These are phyloP conservation scores for Protaetia brevitarsis DNA, from an alignment of 1,140 invertebrate genomes.

Conservation along the genomic window DNA sequence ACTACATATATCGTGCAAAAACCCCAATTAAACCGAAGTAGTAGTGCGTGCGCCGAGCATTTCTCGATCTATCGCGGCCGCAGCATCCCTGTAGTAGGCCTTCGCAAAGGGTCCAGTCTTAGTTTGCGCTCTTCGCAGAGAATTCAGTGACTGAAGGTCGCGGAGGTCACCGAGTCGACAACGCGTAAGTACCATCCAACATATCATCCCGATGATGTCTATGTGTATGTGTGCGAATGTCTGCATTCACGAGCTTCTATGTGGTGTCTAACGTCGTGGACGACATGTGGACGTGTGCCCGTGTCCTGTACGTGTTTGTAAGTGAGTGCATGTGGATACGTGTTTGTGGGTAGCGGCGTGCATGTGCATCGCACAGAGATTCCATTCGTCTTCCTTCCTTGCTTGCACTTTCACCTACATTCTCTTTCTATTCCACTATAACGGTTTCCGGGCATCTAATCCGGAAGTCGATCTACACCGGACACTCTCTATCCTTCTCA, in stretches of 20 bases:
- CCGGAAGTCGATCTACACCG: slow-evolving; percentile 20
- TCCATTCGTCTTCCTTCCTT: slow-evolving; percentile 25
- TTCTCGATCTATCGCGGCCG: slow-evolving; percentile 49
- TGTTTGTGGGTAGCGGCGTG: slow-evolving; percentile 23
- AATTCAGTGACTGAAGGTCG: slow-evolving; percentile 41
- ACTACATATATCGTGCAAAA: slow-evolving; percentile 38
- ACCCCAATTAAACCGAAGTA: slow-evolving; percentile 49
- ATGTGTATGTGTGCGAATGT: slow-evolving; percentile 12
- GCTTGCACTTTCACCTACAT: slow-evolving; percentile 37
- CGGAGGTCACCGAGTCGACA: slow-evolving; percentile 32
- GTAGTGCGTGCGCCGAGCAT: slow-evolving; percentile 49
- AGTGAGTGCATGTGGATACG: slow-evolving; percentile 6
- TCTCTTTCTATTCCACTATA: slow-evolving; percentile 20
- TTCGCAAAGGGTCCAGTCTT: slow-evolving; percentile 43
- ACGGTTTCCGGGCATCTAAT: slow-evolving; percentile 10
- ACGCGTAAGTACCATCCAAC: slow-evolving; percentile 32
- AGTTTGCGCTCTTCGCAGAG: slow-evolving; percentile 39
- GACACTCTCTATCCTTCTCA: slow-evolving; percentile 9
- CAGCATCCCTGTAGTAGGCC: slow-evolving; percentile 47
- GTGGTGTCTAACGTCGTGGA: neutral
- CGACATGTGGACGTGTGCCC: neutral
- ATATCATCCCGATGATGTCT: slow-evolving; percentile 17
- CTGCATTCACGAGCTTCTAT: neutral
- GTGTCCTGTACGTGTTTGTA: neutral
- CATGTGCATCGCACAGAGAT: slow-evolving; percentile 31